Percentiles rank a stretch among this genome's conserved stretches.
These are phyloP conservation scores for Chelon labrosus DNA, from an alignment of 2,797 vertebrate species.

Conservation along the genomic window DNA sequence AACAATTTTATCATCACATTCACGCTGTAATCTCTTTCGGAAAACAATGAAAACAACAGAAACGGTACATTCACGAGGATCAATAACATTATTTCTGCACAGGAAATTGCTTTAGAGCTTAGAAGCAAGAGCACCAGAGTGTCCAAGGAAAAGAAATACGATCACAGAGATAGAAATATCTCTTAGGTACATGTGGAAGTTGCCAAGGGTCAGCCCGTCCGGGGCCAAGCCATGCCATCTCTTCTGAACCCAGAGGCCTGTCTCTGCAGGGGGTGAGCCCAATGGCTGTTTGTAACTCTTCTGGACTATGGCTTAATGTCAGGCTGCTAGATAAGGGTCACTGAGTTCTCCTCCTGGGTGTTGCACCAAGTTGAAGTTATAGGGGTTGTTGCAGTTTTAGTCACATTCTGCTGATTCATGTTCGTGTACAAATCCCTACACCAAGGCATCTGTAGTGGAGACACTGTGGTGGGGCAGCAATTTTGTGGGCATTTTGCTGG, in stretches of 20 bases:
- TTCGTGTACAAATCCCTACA: neutral
- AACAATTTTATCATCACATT: conserved; percentile 12
- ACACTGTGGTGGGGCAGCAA: too few relatives aligned
- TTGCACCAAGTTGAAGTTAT: neutral
- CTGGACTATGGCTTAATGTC: neutral
- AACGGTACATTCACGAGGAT: neutral
- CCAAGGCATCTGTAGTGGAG: neutral
- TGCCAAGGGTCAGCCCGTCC: neutral
- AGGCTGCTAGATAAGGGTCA: neutral
- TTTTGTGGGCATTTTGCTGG: neutral
- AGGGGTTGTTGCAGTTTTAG: neutral
- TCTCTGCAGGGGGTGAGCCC: neutral
- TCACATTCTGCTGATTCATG: neutral
- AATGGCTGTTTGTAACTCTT: neutral
- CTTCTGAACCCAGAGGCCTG: neutral
- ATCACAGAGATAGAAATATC: neutral
- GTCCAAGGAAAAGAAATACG: neutral
- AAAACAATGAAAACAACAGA: conserved; percentile 18
- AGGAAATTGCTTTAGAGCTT: neutral
- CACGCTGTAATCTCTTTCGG: conserved; percentile 6
- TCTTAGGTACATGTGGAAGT: neutral
- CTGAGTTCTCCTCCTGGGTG: neutral
- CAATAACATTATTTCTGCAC: neutral
- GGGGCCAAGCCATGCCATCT: neutral
- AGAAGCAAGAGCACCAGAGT: neutral